Base-by-base conservation (phyloP, 2,113 vertebrate species). In the Malurus cyaneus region DNA sequence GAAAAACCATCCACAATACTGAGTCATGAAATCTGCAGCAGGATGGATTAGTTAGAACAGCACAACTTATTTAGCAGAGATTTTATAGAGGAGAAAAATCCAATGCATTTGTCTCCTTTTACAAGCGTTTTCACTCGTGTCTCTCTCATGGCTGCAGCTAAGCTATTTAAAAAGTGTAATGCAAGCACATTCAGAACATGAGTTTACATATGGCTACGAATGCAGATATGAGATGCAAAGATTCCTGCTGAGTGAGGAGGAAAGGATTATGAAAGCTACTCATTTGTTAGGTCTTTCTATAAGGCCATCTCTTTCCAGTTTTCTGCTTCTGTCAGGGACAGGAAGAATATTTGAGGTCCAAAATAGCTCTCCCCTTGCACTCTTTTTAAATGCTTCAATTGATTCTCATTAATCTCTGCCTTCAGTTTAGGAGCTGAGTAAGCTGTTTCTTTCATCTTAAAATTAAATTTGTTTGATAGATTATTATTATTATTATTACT, bases 401-500 rank as follows among this genome's bases (percentile, higher is more conserved):
- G 95, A 98, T 98, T 97, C 94, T 97, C 98, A 98, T 98, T 97
- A 97, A 98, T 96, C 86, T 96, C 86, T 97, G 84, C 80, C 92
- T 92, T 93, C 91, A 96, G 93, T 94, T 96, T 91, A 88, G 88
- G 84, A 96, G 95, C 94, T 97, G 95, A 93, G 62, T 95, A 97
- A 97, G 95, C 91, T 83, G 2, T 88, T 94, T 93, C 93, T 93
- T 92, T 95, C 78, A 95, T 95, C 85, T 96, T 96, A 97, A 95
- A 96, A 95, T 92, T 96, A 94, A 95, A 91, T 74, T 96, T 94
- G 69, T 44, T 93, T 95, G 80, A 93, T 88, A 96, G 64, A 95
- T 96, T 70, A 80, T 92, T 36, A 94, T 96, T 60, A 93, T 94
- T 85, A 90, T 96, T 95, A 94, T 96, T 95, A 93, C 92, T 90